Conservation (phyloP, 2,797 vertebrate genomes). For the Sus cebifrons region DNA sequence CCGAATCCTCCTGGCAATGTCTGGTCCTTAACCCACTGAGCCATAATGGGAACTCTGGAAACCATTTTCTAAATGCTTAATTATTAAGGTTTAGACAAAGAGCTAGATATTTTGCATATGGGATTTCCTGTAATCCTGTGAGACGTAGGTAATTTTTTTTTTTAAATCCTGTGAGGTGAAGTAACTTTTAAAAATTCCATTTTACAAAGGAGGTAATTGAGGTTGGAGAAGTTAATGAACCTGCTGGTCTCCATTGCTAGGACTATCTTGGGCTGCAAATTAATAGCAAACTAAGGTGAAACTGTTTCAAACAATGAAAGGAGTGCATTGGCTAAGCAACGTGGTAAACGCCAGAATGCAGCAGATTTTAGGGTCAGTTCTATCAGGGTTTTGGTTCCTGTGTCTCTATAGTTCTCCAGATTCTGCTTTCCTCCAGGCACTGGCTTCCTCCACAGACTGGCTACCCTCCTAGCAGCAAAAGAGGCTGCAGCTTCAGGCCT, state of each 20-base stretch:
- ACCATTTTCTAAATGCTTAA: neutral
- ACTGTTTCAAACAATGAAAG: neutral
- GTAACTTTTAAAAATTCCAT: neutral
- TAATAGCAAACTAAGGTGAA: slow-evolving; percentile 10
- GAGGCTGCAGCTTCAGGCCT: neutral
- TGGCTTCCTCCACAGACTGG: neutral
- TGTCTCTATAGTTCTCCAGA: neutral
- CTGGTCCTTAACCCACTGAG: too few relatives aligned
- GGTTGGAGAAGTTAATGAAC: neutral
- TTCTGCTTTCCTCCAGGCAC: neutral
- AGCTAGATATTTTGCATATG: neutral
- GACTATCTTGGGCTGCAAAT: slow-evolving; percentile 5
- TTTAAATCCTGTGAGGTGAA: neutral
- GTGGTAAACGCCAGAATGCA: neutral
- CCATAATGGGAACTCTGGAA: too few relatives aligned
- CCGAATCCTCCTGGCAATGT: too few relatives aligned
- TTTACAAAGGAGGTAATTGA: slow-evolving; percentile 47
- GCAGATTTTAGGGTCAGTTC: neutral
- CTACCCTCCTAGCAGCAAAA: neutral
- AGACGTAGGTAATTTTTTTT: neutral
- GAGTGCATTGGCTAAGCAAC: neutral
- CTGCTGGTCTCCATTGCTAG: neutral
- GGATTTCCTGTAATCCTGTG: neutral
- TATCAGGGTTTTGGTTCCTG: neutral
- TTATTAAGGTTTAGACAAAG: neutral